phyloP scores from a whole-genome alignment of 1,140 invertebrate genomes.

The Cyphomyrmex costatus region DNA sequence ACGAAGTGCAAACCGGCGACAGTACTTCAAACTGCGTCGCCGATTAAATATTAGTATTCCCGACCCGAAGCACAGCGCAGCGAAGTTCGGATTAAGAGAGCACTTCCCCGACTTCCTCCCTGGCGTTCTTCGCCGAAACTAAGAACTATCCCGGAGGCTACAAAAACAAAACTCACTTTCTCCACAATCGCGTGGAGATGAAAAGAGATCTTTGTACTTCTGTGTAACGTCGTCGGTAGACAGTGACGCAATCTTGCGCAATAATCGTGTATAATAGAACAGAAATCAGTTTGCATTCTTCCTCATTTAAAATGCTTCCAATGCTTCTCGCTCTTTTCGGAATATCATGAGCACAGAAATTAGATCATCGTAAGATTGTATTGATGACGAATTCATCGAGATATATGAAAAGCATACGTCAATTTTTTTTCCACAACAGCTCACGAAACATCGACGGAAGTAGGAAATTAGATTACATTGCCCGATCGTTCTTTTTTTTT shows the following conservation, averaged over 20 bases:
- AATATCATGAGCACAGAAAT: not conserved
- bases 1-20: conserved; percentile 57
- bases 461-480: conserved; percentile 25
- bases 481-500: not conserved
- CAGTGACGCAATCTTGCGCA: conserved; percentile 27
- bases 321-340: not conserved
- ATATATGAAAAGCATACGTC: not conserved
- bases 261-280: conserved; percentile 12
- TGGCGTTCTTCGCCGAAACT: conserved; percentile 48
- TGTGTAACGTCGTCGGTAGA: not conserved
- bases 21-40: conserved; percentile 58
- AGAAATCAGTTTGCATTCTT: conserved; percentile 18
- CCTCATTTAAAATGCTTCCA: conserved; percentile 3
- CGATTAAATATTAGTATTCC: conserved; percentile 65
- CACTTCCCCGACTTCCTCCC: conserved; percentile 26
- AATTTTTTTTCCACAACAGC: not conserved
- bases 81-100: conserved; percentile 63
- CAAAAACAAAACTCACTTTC: conserved; percentile 55
- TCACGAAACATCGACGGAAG: not conserved
- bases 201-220: conserved; percentile 14
- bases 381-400: not conserved
- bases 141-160: conserved; percentile 49
- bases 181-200: conserved; percentile 20
- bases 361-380: conserved; percentile 8
- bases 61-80: conserved; percentile 50